Evolutionary conservation across 2,113 vertebrate species (phyloP).

Genomic region (Recurvirostra avosetta): DNA sequence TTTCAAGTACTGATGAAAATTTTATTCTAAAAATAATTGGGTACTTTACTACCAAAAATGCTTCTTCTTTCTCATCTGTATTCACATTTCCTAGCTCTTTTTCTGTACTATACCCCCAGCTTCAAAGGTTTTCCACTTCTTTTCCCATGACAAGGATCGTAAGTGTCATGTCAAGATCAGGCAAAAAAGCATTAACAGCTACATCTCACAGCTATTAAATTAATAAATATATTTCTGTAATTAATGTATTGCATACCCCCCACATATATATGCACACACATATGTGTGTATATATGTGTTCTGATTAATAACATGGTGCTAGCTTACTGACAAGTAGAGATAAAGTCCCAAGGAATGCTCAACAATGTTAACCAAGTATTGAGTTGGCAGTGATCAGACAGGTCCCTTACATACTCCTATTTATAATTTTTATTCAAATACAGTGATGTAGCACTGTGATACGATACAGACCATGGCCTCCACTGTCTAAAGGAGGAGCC

Average conservation of each 20-base stretch:
- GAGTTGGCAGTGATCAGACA: not conserved
- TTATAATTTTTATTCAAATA: not conserved
- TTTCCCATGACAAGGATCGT: not conserved
- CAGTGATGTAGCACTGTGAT: not conserved
- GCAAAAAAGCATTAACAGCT: not conserved
- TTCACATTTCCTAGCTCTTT: not conserved
- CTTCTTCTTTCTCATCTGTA: not conserved
- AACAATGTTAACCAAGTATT: not conserved
- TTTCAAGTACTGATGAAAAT: not conserved
- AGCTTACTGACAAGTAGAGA: not conserved
- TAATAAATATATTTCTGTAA: not conserved
- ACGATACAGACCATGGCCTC: not conserved
- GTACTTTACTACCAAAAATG: not conserved
- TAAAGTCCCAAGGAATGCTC: not conserved
- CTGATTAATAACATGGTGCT: not conserved
- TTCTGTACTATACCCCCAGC: not conserved
- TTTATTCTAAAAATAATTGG: not conserved
- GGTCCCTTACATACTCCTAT: not conserved
- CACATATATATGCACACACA: rapidly evolving
- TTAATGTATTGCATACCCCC: not conserved
- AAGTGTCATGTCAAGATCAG: not conserved
- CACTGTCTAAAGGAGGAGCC: not conserved
- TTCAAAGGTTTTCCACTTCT: not conserved
- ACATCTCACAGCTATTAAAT: not conserved
- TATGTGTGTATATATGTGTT: not conserved